Conservation (phyloP, 1,140 invertebrate species). For the Caerostris darwini region DNA sequence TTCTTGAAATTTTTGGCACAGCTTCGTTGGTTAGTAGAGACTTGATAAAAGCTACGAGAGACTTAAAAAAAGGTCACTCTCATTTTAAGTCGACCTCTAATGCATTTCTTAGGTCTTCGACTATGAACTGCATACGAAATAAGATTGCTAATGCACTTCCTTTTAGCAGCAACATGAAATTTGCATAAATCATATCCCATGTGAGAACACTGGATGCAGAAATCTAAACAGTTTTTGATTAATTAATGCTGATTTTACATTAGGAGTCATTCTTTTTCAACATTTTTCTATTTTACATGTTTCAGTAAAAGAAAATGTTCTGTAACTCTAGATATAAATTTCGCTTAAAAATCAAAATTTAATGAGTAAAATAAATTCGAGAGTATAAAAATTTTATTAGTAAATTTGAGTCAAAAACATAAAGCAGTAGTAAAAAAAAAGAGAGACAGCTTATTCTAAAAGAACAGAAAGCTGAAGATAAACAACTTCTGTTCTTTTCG, state of each 20-base stretch:
- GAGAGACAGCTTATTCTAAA: too few species aligned
- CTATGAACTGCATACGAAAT: not conserved
- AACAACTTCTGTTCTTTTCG: too few species aligned
- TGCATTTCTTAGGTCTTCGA: not conserved
- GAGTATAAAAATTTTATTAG: too few species aligned
- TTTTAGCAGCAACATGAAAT: not conserved
- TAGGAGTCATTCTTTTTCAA: too few species aligned
- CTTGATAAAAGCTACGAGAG: not conserved
- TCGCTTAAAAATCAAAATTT: too few species aligned
- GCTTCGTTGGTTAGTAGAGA: not conserved
- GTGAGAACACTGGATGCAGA: not conserved
- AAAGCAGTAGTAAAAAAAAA: too few species aligned
- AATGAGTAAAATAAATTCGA: too few species aligned
- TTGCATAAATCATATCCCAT: not conserved
- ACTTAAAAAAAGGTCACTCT: not conserved
- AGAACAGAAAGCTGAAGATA: too few species aligned
- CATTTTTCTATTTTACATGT: too few species aligned
- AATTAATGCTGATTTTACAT: not conserved
- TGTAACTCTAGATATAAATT: too few species aligned
- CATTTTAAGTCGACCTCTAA: not conserved
- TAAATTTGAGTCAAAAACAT: too few species aligned
- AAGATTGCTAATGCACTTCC: not conserved
- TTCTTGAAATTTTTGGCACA: not conserved
- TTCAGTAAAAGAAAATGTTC: too few species aligned
- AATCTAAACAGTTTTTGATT: not conserved